Evolutionary conservation across 2,888 invertebrate species (phyloP), one percentile per base, ranked within the genome.

Genomic region (Sinohyriopsis cumingii): DNA sequence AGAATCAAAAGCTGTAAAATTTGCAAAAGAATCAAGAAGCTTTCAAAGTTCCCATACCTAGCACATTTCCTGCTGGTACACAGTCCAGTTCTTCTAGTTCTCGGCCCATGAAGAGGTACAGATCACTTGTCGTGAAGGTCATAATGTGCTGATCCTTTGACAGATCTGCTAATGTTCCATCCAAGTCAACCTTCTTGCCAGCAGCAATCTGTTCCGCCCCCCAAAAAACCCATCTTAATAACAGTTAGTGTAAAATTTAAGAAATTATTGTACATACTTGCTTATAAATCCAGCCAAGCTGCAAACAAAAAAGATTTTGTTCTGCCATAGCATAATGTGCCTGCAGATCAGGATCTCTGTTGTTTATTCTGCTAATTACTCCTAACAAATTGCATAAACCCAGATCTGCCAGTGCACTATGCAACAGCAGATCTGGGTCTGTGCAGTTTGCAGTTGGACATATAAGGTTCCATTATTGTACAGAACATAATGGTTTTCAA

Each of bases 91-190:
- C 88, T 89, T 96, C 94, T 68, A 98, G 89, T 84, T 82, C 98
- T 81, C 96, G 92, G 12, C 99, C 99, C 95, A 98, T 96, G 72
- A 99, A 92, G 80, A 97, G 91, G 87, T 96, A 99, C 1, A 99
- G 90, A 73, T 95, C 93, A 63, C 93, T 93, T 19, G 98, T 92
- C 4, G 77, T 81, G 55, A 86, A 80, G 53, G 91, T 92, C 24
- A 94, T 94, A 18, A 95, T 92, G 86, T 95, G 93, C 80, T 93
- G 92, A 73, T 93, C 92, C 65, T 78, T 73, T 25, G 76, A 69
- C 28, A 90, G 76, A 69, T 88, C 87, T 64, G 81, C 79, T 19
- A 88, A 70, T 53, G 82, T 85, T 28, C 82, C 65, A 24, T 73
- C 75, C 59, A 65, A n/a, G 22, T 81, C 82, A 18, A 69, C 61